Evolutionary conservation across 2,888 invertebrate genomes (phyloP).

Genomic region (Eulithis prunata): DNA sequence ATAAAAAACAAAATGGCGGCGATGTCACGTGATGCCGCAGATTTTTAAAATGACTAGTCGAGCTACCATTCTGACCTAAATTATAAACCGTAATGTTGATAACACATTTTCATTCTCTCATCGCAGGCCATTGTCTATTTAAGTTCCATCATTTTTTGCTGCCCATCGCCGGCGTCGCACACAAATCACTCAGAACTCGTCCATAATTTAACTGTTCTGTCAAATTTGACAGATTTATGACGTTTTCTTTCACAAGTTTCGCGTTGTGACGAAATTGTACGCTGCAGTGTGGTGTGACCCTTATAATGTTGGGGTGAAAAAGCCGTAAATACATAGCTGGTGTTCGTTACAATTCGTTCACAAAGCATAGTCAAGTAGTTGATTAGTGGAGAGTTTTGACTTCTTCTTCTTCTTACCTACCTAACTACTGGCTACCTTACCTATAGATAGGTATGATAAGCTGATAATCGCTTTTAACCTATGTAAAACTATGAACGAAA

Average conservation of each 20-base stretch:
- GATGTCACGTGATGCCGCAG: conserved; percentile 45
- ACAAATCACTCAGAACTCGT: conserved; percentile 74
- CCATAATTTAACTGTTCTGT: conserved; percentile 70
- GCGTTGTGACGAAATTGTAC: conserved; percentile 51
- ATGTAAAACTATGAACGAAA: too few relatives aligned
- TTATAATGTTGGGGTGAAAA: conserved; percentile 31
- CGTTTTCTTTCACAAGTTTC: conserved; percentile 69
- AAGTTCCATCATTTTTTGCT: conserved; percentile 46
- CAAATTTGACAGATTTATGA: conserved; percentile 76
- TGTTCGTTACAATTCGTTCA: too few relatives aligned
- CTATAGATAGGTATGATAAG: too few relatives aligned
- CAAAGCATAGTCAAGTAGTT: too few relatives aligned
- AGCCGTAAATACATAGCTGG: background rate
- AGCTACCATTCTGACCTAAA: background rate
- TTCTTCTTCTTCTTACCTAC: background rate
- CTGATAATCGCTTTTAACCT: too few relatives aligned
- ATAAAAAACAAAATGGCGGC: conserved; percentile 73
- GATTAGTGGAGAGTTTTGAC: background rate
- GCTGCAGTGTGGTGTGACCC: conserved; percentile 40
- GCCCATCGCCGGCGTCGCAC: conserved; percentile 48
- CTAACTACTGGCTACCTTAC: too few relatives aligned
- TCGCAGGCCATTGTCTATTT: conserved; percentile 39
- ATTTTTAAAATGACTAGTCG: background rate
- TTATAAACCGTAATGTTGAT: conserved; percentile 24
- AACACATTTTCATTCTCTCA: conserved; percentile 29